Percentiles rank a stretch among this genome's conserved stretches.
phyloP scores from a whole-genome alignment of 2,113 vertebrate genomes.

The Tor tambroides region DNA sequence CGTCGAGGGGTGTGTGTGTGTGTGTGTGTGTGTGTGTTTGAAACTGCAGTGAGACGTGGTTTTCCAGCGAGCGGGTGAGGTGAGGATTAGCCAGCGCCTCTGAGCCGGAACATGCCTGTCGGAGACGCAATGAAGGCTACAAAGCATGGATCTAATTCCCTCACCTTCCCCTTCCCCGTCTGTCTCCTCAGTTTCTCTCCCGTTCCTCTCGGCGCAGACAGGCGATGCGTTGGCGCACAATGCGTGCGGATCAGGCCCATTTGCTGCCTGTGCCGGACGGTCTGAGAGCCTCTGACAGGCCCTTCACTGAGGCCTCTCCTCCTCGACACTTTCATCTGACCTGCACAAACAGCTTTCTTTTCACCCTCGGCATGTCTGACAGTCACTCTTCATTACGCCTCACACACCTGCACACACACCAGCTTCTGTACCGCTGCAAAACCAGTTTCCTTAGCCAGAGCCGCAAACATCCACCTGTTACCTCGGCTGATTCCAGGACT shows the following conservation, averaged over 20 bases:
- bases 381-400: conserved; percentile 72
- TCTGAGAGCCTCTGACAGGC: conserved; percentile 75
- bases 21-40: conserved; percentile 35
- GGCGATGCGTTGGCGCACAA: conserved; percentile 67
- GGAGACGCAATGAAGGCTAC: conserved; percentile 78
- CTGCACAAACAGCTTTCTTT: conserved; percentile 51
- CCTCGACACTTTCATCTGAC: conserved; percentile 49
- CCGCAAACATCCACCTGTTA: conserved; percentile 69
- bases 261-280: conserved; percentile 68
- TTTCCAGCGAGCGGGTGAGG: conserved; percentile 76
- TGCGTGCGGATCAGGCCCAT: conserved; percentile 76
- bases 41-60: conserved; percentile 79
- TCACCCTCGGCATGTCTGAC: conserved; percentile 61
- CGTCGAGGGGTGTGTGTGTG: conserved; percentile 54
- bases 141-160: conserved; percentile 79
- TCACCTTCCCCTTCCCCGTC: background rate
- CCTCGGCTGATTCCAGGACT: conserved; percentile 64
- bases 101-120: conserved; percentile 82
- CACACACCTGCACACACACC: conserved; percentile 45
- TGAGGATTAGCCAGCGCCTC: conserved; percentile 79
- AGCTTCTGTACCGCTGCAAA: background rate
- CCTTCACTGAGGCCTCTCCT: conserved; percentile 48
- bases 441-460: conserved; percentile 56
- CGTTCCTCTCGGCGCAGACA: conserved; percentile 61
- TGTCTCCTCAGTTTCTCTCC: background rate